These are phyloP conservation scores for Lates japonicus DNA, from an alignment of 2,797 vertebrate genomes.

Conservation along the genomic window DNA sequence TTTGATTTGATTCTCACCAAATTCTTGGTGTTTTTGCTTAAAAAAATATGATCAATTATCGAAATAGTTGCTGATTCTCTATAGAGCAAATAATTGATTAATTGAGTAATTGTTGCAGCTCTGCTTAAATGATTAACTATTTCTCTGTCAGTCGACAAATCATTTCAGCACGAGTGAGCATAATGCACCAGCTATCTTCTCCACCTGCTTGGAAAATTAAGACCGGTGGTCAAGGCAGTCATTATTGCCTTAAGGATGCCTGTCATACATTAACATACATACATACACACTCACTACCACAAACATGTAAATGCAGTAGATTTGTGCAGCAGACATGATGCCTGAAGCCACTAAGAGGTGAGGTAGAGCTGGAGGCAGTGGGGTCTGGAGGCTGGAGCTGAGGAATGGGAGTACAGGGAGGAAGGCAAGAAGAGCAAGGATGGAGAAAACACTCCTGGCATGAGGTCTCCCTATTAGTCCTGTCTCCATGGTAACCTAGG, in stretches of 20 bases:
- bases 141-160: slow-evolving; percentile 25
- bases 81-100: slow-evolving; percentile 21
- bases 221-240: background rate
- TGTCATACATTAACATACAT: slow-evolving; percentile 17
- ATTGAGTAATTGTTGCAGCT: slow-evolving; percentile 29
- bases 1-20: background rate
- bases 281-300: slow-evolving; percentile 12
- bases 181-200: slow-evolving; percentile 21
- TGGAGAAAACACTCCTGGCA: slow-evolving; percentile 48
- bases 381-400: slow-evolving; percentile 4
- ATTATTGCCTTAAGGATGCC: slow-evolving; percentile 24
- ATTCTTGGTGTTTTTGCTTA: background rate
- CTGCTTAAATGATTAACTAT: slow-evolving; percentile 26
- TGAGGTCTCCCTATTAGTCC: slow-evolving; percentile 72
- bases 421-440: slow-evolving; percentile 36
- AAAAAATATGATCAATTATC: slow-evolving; percentile 10
- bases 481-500: slow-evolving; percentile 77
- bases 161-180: slow-evolving; percentile 24
- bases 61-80: slow-evolving; percentile 26
- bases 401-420: slow-evolving; percentile 7
- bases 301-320: slow-evolving; percentile 29
- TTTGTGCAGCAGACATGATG: slow-evolving; percentile 26
- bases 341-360: slow-evolving; percentile 24
- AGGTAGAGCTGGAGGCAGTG: slow-evolving; percentile 21
- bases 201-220: slow-evolving; percentile 30